Evolutionary conservation across 2,113 vertebrate genomes (phyloP).

Genomic region (Corythornis cristatus): DNA sequence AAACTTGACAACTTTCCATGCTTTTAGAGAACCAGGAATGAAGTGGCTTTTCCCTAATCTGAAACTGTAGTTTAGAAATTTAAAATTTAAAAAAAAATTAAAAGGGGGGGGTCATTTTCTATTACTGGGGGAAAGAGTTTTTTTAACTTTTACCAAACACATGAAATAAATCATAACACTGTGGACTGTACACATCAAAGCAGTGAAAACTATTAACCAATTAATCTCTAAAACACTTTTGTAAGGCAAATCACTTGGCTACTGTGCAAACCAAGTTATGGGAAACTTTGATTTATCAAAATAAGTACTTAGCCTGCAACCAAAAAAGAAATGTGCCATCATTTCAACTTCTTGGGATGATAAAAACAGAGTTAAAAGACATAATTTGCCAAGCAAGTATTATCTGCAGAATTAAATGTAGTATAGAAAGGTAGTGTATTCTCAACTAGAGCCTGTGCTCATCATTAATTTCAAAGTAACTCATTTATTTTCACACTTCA

Average conservation of each 20-base stretch:
- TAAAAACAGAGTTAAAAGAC: not conserved
- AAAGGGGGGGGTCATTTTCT: not conserved
- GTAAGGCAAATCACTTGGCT: not conserved
- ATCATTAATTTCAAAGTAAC: not conserved
- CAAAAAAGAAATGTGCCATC: not conserved
- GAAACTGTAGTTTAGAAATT: not conserved
- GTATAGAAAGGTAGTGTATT: not conserved
- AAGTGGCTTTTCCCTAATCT: not conserved
- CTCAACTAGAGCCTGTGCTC: not conserved
- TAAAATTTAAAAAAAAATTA: not conserved
- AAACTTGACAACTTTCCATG: not conserved
- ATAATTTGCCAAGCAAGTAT: not conserved
- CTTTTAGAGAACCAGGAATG: not conserved
- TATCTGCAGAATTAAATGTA: not conserved
- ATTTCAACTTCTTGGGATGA: not conserved
- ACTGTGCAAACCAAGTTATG: not conserved
- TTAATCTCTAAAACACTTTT: slow-evolving; percentile 5
- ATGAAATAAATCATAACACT: not conserved
- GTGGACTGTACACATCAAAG: not conserved
- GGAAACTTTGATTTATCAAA: slow-evolving; percentile 15
- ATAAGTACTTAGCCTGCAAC: not conserved
- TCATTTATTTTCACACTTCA: not conserved
- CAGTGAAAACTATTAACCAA: not conserved
- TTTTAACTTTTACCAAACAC: not conserved
- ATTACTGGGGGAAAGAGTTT: not conserved